Percentiles rank a stretch among this genome's conserved stretches.
Evolutionary conservation across 2,888 invertebrate genomes (phyloP).

Genomic region (Netelia fuscicornis): DNA sequence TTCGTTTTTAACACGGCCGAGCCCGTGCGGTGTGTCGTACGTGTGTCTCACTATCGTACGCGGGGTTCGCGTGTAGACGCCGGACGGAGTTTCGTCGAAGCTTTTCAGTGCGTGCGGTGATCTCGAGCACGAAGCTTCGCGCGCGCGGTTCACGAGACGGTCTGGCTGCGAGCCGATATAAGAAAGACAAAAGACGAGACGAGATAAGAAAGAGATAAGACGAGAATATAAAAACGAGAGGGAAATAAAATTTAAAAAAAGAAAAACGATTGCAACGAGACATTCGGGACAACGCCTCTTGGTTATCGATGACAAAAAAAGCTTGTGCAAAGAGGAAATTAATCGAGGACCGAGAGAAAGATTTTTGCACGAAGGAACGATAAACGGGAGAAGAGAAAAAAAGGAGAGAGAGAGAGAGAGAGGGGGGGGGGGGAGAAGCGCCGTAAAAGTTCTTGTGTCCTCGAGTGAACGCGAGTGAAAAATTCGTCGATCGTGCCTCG

Average conservation of each 20-base stretch:
- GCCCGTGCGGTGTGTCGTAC: not conserved
- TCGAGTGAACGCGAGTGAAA: too few species aligned
- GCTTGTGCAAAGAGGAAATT: not conserved
- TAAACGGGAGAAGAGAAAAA: not conserved
- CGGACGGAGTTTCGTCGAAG: conserved; percentile 35
- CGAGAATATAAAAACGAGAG: not conserved
- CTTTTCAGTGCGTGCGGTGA: conserved; percentile 60
- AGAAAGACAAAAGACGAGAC: not conserved
- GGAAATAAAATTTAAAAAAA: not conserved
- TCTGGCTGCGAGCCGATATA: not conserved
- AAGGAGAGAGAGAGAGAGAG: not conserved
- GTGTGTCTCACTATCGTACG: not conserved
- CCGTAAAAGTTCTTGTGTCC: too few species aligned
- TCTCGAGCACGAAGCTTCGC: conserved; percentile 43
- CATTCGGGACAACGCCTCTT: not conserved
- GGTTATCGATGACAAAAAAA: not conserved
- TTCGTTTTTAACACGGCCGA: not conserved
- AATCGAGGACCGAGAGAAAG: not conserved
- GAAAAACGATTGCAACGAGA: not conserved
- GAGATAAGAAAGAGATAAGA: not conserved
- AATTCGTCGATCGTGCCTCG: too few species aligned
- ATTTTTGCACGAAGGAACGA: not conserved
- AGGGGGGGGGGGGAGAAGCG: not conserved
- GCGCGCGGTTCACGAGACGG: conserved; percentile 1
- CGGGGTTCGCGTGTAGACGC: conserved; percentile 24